These are phyloP conservation scores for Dermatemys mawii DNA, from an alignment of 2,113 vertebrate genomes.

Conservation along the genomic window DNA sequence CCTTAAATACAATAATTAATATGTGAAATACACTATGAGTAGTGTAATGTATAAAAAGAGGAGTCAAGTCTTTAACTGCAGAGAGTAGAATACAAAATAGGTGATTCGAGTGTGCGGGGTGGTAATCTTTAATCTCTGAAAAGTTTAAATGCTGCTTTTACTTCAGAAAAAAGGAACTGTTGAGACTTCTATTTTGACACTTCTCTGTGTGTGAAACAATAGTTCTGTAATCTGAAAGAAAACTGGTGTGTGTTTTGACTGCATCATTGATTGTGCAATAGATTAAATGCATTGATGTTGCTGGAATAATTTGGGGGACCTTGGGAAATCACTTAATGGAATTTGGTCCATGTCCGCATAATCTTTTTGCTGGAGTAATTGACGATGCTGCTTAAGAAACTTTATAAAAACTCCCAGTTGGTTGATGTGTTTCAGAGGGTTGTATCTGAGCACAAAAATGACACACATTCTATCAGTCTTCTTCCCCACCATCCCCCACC, in stretches of 20 bases:
- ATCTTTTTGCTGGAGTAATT: conserved; percentile 58
- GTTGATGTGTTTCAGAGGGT: conserved; percentile 45
- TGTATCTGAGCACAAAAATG: conserved; percentile 50
- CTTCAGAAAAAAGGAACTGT: not conserved
- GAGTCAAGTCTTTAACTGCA: not conserved
- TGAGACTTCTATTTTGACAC: conserved; percentile 28
- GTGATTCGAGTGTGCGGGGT: not conserved
- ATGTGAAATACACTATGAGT: not conserved
- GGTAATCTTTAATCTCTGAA: not conserved
- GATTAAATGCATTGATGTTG: conserved; percentile 43
- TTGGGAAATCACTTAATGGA: conserved; percentile 70
- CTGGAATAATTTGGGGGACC: conserved; percentile 55
- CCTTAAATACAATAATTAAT: not conserved
- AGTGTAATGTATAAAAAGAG: not conserved
- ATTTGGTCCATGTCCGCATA: conserved; percentile 55
- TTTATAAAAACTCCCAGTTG: conserved; percentile 71
- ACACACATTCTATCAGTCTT: conserved; percentile 66
- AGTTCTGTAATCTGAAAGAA: conserved; percentile 17
- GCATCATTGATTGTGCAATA: conserved; percentile 1
- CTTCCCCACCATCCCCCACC: not conserved
- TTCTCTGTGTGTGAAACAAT: conserved; percentile 8
- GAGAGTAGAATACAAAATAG: not conserved
- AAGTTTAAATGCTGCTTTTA: not conserved
- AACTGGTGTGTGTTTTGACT: conserved; percentile 49
- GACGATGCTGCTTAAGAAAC: conserved; percentile 75